Conservation (phyloP, 2,797 vertebrate species). For the Tokudaia muenninki region DNA sequence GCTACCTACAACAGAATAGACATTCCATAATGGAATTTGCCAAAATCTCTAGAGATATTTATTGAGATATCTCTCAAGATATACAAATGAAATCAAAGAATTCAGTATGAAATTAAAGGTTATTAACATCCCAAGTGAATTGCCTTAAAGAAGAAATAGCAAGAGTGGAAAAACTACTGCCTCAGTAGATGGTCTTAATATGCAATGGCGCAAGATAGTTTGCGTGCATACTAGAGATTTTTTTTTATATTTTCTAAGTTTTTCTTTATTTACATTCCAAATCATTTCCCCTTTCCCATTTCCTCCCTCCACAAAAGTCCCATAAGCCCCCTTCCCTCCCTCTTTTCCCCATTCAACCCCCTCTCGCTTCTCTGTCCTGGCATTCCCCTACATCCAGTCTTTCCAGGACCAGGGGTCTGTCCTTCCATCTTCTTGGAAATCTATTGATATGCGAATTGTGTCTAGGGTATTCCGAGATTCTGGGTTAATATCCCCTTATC, state of each 20-base stretch:
- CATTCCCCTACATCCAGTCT: too few species aligned
- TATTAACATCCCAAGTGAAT: constrained; percentile 47
- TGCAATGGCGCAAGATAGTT: neutral
- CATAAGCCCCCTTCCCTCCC: too few species aligned
- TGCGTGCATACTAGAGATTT: neutral
- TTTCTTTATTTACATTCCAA: too few species aligned
- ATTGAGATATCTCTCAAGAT: neutral
- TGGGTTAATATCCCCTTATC: too few species aligned
- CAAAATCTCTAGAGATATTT: constrained; percentile 34
- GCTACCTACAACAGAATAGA: neutral
- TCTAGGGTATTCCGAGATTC: too few species aligned
- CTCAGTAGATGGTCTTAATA: neutral
- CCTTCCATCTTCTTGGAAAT: too few species aligned
- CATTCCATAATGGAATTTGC: neutral
- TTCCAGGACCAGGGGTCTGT: too few species aligned
- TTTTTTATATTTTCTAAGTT: neutral
- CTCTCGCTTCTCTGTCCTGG: too few species aligned
- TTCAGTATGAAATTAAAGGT: constrained; percentile 54
- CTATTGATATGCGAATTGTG: too few species aligned
- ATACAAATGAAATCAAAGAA: neutral
- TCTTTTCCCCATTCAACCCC: too few species aligned
- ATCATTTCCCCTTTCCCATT: too few species aligned
- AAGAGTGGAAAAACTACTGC: constrained; percentile 41
- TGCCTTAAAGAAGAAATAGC: constrained; percentile 42
- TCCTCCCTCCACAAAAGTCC: too few species aligned